phyloP scores from a whole-genome alignment of 2,797 vertebrate species.

The Leptatherina wallacei region DNA sequence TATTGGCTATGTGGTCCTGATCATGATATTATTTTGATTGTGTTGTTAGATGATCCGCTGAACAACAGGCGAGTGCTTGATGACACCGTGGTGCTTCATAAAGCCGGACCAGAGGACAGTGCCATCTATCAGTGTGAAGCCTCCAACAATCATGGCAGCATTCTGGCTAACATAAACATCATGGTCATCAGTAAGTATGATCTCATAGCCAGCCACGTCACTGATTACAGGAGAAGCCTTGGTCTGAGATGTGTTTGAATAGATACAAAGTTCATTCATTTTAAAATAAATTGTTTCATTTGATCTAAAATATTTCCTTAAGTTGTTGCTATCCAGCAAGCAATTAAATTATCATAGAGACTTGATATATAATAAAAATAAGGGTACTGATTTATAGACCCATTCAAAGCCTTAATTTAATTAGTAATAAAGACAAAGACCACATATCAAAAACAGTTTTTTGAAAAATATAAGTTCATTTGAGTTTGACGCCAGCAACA shows the following conservation, averaged over 20 bases:
- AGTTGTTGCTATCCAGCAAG: too few species aligned
- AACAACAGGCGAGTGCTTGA: constrained; percentile 65
- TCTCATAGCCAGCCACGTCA: neutral
- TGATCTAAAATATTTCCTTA: too few species aligned
- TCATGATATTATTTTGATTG: neutral
- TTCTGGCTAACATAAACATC: constrained; percentile 90
- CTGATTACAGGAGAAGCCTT: neutral
- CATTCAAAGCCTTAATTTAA: too few species aligned
- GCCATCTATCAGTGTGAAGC: constrained; percentile 94
- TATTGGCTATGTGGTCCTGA: neutral
- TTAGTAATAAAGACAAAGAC: too few species aligned
- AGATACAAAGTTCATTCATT: neutral
- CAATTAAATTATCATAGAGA: too few species aligned
- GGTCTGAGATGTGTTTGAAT: neutral
- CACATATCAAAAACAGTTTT: too few species aligned
- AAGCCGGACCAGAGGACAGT: constrained; percentile 85
- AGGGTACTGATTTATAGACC: too few species aligned
- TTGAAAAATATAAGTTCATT: neutral
- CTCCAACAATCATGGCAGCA: constrained; percentile 88
- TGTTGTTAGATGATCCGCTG: constrained; percentile 65
- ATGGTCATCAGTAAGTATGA: constrained; percentile 89
- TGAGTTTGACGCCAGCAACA: neutral
- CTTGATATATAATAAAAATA: too few species aligned
- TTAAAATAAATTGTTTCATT: too few species aligned
- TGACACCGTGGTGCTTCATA: constrained; percentile 76